Percentiles rank a stretch among this genome's conserved stretches.
Conservation (phyloP, 2,113 vertebrate species). For the Hypomesus transpacificus region DNA sequence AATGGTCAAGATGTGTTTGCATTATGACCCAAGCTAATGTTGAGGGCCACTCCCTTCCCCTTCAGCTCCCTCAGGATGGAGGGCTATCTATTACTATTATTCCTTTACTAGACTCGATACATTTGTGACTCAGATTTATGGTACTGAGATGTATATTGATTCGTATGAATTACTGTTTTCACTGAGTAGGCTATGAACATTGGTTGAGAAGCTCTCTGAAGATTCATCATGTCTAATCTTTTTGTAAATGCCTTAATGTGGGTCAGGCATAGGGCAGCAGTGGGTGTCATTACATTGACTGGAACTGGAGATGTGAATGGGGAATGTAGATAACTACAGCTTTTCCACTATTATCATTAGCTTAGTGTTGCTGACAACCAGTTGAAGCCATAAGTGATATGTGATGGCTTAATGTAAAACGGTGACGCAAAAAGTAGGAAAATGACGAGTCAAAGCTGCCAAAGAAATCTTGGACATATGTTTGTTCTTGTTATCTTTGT, state of each 20-base stretch:
- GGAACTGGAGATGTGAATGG: conserved; percentile 20
- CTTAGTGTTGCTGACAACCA: conserved; percentile 27
- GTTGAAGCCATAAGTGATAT: conserved; percentile 61
- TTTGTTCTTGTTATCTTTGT: conserved; percentile 8
- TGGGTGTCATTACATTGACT: neutral
- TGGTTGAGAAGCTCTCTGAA: neutral
- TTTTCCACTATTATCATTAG: conserved; percentile 33
- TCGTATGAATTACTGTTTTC: neutral
- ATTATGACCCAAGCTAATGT: too few relatives aligned
- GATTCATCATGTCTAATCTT: conserved; percentile 44
- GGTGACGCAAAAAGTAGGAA: neutral
- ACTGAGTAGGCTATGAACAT: neutral
- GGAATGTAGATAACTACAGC: conserved; percentile 42
- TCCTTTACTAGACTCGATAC: neutral
- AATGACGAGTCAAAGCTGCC: conserved; percentile 1
- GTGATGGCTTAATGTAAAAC: conserved; percentile 33
- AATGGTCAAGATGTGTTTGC: too few relatives aligned
- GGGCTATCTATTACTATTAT: neutral
- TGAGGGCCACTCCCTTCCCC: too few relatives aligned
- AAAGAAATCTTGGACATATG: conserved; percentile 33
- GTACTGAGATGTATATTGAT: conserved; percentile 12
- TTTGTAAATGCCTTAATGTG: conserved; percentile 60
- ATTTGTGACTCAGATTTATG: neutral
- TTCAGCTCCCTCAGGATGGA: too few relatives aligned
- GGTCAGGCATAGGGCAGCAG: neutral